These are phyloP conservation scores for Drosophila busckii DNA, from an alignment of 1,140 invertebrate genomes.

Conservation along the genomic window DNA sequence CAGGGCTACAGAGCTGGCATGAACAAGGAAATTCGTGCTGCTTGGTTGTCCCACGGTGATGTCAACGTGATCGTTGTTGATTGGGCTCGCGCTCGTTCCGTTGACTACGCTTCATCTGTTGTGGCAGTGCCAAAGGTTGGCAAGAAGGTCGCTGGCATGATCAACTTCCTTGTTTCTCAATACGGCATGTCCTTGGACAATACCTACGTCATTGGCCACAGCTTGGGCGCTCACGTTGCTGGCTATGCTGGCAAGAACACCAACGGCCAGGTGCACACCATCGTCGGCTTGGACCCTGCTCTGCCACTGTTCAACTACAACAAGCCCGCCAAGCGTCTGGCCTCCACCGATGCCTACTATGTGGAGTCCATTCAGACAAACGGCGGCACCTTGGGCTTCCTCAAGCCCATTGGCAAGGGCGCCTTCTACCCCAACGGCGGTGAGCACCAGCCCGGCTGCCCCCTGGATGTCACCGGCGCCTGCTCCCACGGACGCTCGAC, in stretches of 20 bases:
- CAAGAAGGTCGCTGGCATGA: constrained; percentile 64
- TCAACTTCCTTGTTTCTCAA: constrained; percentile 66
- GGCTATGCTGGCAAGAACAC: constrained; percentile 80
- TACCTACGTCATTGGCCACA: constrained; percentile 76
- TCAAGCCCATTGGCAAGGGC: constrained; percentile 78
- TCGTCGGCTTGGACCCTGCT: constrained; percentile 80
- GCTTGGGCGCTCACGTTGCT: constrained; percentile 80
- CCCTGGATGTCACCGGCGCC: constrained; percentile 58
- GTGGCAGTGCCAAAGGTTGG: constrained; percentile 63
- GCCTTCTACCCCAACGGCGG: constrained; percentile 81
- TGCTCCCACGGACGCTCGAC: constrained; percentile 80
- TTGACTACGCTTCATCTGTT: constrained; percentile 80
- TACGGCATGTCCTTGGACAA: constrained; percentile 55
- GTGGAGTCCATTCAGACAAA: constrained; percentile 81
- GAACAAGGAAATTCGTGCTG: constrained; percentile 63
- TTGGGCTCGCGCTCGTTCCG: constrained; percentile 80
- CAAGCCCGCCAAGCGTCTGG: constrained; percentile 69
- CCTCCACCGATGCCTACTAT: constrained; percentile 70
- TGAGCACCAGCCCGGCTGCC: constrained; percentile 81
- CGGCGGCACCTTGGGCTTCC: constrained; percentile 79
- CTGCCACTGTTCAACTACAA: constrained; percentile 69
- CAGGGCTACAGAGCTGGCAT: constrained; percentile 52
- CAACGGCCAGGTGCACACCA: constrained; percentile 55
- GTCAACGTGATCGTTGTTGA: constrained; percentile 82
- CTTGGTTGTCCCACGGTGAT: constrained; percentile 80